phyloP scores from a whole-genome alignment of 2,797 vertebrate species.

The Hypotaenidia okinawae region DNA sequence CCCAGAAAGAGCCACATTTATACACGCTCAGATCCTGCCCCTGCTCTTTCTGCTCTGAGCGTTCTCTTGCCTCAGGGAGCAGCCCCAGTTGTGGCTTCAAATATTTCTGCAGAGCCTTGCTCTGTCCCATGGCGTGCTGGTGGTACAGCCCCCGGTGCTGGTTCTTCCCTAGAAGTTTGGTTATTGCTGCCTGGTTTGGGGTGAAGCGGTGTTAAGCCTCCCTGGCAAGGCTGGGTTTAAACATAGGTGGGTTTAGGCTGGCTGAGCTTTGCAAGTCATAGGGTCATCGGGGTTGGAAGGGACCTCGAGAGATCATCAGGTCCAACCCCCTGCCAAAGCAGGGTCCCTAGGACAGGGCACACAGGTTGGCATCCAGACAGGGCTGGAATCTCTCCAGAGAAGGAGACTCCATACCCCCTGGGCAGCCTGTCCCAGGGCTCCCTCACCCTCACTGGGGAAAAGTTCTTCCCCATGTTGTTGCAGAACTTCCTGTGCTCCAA shows the following conservation, averaged over 20 bases:
- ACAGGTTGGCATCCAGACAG: no score
- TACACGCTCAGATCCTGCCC: neutral
- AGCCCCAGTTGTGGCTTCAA: neutral
- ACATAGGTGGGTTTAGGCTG: rapidly evolving
- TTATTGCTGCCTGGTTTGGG: neutral
- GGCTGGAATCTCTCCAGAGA: no score
- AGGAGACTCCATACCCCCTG: no score
- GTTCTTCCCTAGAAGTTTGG: neutral
- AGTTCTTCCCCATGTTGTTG: no score
- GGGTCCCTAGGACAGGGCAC: no score
- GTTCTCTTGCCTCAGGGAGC: neutral
- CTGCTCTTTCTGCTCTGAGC: neutral
- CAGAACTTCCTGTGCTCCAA: no score
- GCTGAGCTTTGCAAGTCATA: neutral
- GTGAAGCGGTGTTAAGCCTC: rapidly evolving
- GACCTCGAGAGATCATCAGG: no score
- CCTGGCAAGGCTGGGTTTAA: rapidly evolving
- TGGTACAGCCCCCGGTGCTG: rapidly evolving
- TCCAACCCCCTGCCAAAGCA: no score
- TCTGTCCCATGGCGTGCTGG: neutral
- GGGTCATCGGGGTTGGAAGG: no score
- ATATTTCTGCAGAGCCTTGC: neutral
- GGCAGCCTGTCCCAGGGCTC: no score
- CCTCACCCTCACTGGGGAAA: no score
- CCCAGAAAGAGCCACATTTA: neutral